A percentile compares a stretch with the other conserved stretches of the same genome.
These are phyloP conservation scores for Vipera latastei DNA, from an alignment of 2,797 vertebrate species.

Conservation along the genomic window DNA sequence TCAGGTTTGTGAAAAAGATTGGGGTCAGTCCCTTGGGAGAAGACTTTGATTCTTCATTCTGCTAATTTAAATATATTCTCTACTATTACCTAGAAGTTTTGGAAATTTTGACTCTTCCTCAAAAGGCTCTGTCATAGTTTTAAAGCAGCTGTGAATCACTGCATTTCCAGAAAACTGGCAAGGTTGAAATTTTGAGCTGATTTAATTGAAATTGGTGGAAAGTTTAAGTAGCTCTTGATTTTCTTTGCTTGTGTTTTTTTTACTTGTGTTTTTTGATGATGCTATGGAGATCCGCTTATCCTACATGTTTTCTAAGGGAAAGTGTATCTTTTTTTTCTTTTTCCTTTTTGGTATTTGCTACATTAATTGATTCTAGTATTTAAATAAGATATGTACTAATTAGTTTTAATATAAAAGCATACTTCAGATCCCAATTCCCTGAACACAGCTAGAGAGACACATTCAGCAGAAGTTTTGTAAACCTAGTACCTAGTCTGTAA, in stretches of 20 bases:
- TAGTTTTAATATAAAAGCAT: slow-evolving; percentile 54
- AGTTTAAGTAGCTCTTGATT: not conserved
- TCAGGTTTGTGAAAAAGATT: not conserved
- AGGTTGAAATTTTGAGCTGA: not conserved
- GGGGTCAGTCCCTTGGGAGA: not conserved
- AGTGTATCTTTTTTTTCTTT: not conserved
- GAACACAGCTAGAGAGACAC: slow-evolving; percentile 43
- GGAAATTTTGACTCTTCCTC: not conserved
- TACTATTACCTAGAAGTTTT: not conserved
- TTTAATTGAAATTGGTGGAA: not conserved
- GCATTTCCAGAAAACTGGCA: not conserved
- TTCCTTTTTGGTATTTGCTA: slow-evolving; percentile 37
- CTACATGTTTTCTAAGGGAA: not conserved
- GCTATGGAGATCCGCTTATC: not conserved
- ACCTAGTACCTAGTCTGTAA: slow-evolving; percentile 47
- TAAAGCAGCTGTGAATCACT: not conserved
- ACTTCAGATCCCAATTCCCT: slow-evolving; percentile 53
- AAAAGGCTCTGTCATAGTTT: not conserved
- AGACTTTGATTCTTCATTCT: not conserved
- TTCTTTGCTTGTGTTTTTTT: not conserved
- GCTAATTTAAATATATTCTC: not conserved
- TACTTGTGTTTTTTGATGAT: not conserved
- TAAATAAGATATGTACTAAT: slow-evolving; percentile 54
- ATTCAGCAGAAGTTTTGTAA: slow-evolving; percentile 62
- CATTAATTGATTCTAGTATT: slow-evolving; percentile 63